Evolutionary conservation across 37 sponge, comb jelly and placozoan genomes (phyloP).

Genomic region (Cladorhizidae sp.): DNA sequence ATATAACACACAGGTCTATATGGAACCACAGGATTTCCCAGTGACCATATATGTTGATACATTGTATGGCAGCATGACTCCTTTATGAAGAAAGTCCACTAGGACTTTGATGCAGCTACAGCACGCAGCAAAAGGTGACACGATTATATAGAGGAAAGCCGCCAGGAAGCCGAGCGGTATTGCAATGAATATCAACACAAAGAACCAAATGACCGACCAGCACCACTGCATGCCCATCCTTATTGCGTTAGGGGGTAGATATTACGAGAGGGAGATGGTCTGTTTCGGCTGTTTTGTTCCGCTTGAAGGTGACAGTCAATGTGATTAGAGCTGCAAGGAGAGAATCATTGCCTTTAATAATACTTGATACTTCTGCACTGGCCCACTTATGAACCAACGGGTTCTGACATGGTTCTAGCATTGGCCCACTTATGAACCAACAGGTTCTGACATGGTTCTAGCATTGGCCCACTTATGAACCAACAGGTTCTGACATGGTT

Average conservation of each 20-base stretch:
- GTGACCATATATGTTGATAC: conserved; percentile 67
- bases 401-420: too few relatives aligned
- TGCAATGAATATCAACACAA: conserved; percentile 74
- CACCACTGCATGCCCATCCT: conserved; percentile 12
- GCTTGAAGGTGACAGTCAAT: neutral
- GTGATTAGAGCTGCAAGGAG: too few relatives aligned
- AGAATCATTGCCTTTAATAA: too few relatives aligned
- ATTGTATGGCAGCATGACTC: conserved; percentile 65
- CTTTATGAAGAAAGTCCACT: conserved; percentile 65
- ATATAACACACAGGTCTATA: too few relatives aligned
- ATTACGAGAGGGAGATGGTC: neutral
- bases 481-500: too few relatives aligned
- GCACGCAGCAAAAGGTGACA: conserved; percentile 83
- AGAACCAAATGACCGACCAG: conserved; percentile 65
- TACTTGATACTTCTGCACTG: too few relatives aligned
- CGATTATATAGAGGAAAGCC: conserved; percentile 62
- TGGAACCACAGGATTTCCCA: conserved; percentile 48
- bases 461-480: too few relatives aligned
- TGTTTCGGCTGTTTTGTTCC: neutral
- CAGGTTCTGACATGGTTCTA: too few relatives aligned
- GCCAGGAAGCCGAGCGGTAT: conserved; percentile 71
- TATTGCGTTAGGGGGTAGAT: neutral
- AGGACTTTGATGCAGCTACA: conserved; percentile 59
- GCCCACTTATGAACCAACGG: too few relatives aligned
- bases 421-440: too few relatives aligned